phyloP scores from a whole-genome alignment of 2,888 invertebrate species.

The Diabrotica balteata region DNA sequence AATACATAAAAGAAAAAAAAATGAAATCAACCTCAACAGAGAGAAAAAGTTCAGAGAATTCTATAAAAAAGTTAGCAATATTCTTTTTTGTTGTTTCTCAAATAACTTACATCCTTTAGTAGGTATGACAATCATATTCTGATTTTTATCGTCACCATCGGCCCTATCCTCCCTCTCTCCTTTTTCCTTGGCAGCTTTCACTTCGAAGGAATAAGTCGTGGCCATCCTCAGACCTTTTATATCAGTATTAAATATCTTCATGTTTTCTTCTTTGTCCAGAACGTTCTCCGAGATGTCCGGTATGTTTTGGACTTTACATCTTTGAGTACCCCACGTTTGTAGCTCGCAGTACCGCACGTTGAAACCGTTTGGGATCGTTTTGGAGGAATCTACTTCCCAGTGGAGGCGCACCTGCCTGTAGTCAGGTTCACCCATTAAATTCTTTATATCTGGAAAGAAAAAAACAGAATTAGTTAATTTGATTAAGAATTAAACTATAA shows the following conservation, averaged over 20 bases:
- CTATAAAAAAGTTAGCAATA: too few relatives aligned
- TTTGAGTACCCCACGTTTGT: constrained; percentile 79
- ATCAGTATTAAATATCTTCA: constrained; percentile 65
- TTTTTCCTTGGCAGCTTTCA: constrained; percentile 67
- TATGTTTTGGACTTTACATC: constrained; percentile 68
- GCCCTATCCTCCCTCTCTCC: constrained; percentile 58
- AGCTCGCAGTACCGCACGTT: constrained; percentile 80
- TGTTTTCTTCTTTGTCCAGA: constrained; percentile 50
- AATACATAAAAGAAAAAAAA: too few relatives aligned
- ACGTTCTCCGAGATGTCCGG: constrained; percentile 41
- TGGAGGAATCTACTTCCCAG: constrained; percentile 67
- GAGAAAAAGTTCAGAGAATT: too few relatives aligned
- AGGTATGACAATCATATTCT: constrained; percentile 75
- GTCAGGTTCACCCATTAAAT: constrained; percentile 71
- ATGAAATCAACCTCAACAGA: too few relatives aligned
- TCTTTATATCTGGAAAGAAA: constrained; percentile 64
- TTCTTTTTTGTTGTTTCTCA: too few relatives aligned
- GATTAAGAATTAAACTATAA: too few relatives aligned
- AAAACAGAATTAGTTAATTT: too few relatives aligned
- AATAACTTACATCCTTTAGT: constrained; percentile 82
- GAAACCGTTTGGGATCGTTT: constrained; percentile 66
- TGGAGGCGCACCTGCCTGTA: constrained; percentile 70
- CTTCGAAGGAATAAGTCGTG: constrained; percentile 82
- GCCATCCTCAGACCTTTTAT: constrained; percentile 80
- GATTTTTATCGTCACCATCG: constrained; percentile 62